Percentiles rank a stretch among this genome's conserved stretches.
phyloP scores from a whole-genome alignment of 1,140 invertebrate species.

The Elysia chlorotica region DNA sequence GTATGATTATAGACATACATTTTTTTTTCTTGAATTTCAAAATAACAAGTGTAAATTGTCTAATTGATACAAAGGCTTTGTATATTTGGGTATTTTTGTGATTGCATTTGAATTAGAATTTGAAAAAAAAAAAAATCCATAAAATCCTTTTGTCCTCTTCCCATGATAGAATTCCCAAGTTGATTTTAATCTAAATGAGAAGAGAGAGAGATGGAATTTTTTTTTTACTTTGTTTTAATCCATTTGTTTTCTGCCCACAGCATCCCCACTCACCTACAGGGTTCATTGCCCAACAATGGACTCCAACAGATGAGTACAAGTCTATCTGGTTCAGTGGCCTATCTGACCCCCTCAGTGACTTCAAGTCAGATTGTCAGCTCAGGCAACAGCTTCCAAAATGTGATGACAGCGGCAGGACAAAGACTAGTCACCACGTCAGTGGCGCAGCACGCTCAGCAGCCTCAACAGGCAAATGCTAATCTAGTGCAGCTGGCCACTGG shows the following conservation, averaged over 20 bases:
- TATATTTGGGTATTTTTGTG: too few species aligned
- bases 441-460: conserved; percentile 3
- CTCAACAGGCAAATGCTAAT: background rate
- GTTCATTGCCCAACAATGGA: background rate
- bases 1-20: too few species aligned
- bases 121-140: background rate
- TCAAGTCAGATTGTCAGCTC: conserved; percentile 1
- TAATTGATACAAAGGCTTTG: too few species aligned
- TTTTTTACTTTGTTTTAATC: too few species aligned
- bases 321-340: conserved; percentile 10
- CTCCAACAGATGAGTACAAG: conserved; percentile 3
- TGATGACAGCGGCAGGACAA: background rate
- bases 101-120: background rate
- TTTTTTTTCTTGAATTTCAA: too few species aligned
- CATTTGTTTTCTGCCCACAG: background rate
- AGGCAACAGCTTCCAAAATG: conserved; percentile 2
- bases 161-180: too few species aligned
- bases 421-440: background rate
- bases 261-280: conserved; percentile 17
- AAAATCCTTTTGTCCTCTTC: too few species aligned
- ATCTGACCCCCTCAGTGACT: conserved; percentile 1
- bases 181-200: too few species aligned
- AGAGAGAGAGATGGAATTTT: too few species aligned
- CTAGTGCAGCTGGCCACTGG: conserved; percentile 14
- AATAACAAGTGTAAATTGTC: too few species aligned